Evolutionary conservation across 2,888 invertebrate species (phyloP), one percentile per base, ranked within the genome.

Genomic region (Nomada ferruginata): DNA sequence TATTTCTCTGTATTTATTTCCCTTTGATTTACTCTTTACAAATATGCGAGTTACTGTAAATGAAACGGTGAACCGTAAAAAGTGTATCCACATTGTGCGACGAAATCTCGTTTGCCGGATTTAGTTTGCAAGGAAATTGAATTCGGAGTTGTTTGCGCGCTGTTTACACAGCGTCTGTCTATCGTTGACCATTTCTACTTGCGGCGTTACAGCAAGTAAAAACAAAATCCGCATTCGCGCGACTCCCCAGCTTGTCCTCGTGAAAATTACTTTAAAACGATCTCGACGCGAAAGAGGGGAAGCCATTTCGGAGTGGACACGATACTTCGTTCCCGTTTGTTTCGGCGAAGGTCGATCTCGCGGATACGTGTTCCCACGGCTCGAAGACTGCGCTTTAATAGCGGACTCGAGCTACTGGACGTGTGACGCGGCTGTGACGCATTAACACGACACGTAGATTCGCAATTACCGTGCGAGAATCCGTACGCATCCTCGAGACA

Each of bases 401-500:
- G 60, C 75, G 63, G 71, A 68, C 64, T 42, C 20, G 57, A 77
- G 60, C 73, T 61, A 47, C 64, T 55, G 53, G 73, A 79, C 63
- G 65, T 72, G 82, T 76, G 74, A 71, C 64, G 63, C 55, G 68
- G 59, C 60, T 72, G 55, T 80, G 80, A 87, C 85, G 85, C 86
- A 81, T 85, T 86, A 87, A 85, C 86, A 80, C 84, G 78, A 84
- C 74, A 81, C 77, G 86, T 87, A 85, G 85, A 87, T 87, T 79
- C 86, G 86, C 87, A 80, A 88, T 87, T 88, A 88, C 85, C 83
- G 88, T 88, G 88, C 85, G 88, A 86, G 88, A 75, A 86, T 86
- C 81, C 81, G 78, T 83, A 81, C 78, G 81, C 72, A 88, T 87
- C 77, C 87, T 87, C 87, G 87, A 87, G 86, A 87, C 88, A 88